Conservation (phyloP, 1,140 invertebrate genomes). For the Heterodera schachtii region DNA sequence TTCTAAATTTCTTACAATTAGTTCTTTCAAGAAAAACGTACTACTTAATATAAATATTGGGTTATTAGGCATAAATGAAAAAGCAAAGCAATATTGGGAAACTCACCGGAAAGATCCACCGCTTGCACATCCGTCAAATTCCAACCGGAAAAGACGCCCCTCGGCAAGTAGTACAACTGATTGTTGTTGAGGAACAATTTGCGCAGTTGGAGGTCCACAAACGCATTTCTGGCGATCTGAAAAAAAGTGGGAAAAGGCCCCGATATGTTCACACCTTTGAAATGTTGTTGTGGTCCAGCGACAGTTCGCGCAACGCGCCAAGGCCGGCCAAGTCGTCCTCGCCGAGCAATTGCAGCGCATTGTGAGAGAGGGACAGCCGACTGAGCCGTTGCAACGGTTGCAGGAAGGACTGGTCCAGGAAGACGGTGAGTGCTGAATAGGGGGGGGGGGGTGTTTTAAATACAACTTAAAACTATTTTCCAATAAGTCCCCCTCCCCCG, state of each 20-base stretch:
- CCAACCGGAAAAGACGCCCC: constrained; percentile 52
- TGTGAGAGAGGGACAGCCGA: constrained; percentile 49
- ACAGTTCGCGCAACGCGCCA: constrained; percentile 44
- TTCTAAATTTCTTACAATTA: too few relatives aligned
- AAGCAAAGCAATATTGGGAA: constrained; percentile 9
- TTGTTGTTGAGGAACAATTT: constrained; percentile 58
- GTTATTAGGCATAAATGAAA: too few relatives aligned
- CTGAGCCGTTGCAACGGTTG: constrained; percentile 45
- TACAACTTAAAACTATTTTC: too few relatives aligned
- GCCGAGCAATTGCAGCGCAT: constrained; percentile 44
- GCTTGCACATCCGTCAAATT: constrained; percentile 42
- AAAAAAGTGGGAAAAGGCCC: constrained; percentile 6
- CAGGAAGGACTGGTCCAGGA: constrained; percentile 38
- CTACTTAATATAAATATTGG: too few relatives aligned
- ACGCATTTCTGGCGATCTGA: constrained; percentile 50
- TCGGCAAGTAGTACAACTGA: constrained; percentile 52
- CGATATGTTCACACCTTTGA: constrained; percentile 22
- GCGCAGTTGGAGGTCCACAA: constrained; percentile 47
- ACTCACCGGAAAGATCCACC: constrained; percentile 53
- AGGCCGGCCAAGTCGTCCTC: constrained; percentile 53
- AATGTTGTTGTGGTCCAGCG: constrained; percentile 54
- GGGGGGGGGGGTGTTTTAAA: too few relatives aligned
- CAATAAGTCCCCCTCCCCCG: too few relatives aligned
- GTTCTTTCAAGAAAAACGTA: too few relatives aligned
- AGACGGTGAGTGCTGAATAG: constrained; percentile 19